Evolutionary conservation across 2,113 vertebrate species (phyloP).

Genomic region (Lepus europaeus): DNA sequence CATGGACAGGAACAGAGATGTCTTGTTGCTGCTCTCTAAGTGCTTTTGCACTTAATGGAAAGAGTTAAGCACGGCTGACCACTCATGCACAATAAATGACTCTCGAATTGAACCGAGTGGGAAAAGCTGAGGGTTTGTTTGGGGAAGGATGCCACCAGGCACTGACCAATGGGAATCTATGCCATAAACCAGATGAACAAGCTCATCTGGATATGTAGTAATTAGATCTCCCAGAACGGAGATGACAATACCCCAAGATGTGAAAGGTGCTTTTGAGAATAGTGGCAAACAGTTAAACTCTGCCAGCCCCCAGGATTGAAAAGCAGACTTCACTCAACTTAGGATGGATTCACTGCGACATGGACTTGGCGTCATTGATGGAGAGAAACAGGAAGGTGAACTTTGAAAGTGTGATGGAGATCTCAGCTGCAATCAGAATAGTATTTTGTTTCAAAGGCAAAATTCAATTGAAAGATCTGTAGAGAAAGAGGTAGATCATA

Average conservation of each 20-base stretch:
- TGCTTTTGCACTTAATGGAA: constrained; percentile 78
- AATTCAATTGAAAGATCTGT: background rate
- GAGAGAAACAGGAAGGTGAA: background rate
- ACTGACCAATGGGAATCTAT: constrained; percentile 38
- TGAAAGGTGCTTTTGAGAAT: background rate
- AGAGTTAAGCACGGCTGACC: constrained; percentile 72
- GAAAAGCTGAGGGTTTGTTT: constrained; percentile 63
- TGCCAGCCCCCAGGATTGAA: background rate
- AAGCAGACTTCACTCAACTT: background rate
- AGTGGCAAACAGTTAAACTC: background rate
- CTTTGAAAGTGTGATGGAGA: background rate
- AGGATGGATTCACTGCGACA: background rate
- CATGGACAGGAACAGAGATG: constrained; percentile 81
- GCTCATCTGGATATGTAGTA: background rate
- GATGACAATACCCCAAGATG: background rate
- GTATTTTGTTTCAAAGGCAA: background rate
- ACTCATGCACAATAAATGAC: constrained; percentile 19
- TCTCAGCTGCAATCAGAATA: background rate
- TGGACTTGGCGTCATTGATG: background rate
- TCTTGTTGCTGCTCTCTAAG: constrained; percentile 62
- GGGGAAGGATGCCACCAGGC: constrained; percentile 17
- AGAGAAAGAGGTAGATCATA: background rate
- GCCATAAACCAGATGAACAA: constrained; percentile 60
- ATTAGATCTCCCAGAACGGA: constrained; percentile 29
- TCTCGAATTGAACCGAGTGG: constrained; percentile 24